Conservation (phyloP, 2,113 vertebrate genomes). For the Psittacula cyanocephala region DNA sequence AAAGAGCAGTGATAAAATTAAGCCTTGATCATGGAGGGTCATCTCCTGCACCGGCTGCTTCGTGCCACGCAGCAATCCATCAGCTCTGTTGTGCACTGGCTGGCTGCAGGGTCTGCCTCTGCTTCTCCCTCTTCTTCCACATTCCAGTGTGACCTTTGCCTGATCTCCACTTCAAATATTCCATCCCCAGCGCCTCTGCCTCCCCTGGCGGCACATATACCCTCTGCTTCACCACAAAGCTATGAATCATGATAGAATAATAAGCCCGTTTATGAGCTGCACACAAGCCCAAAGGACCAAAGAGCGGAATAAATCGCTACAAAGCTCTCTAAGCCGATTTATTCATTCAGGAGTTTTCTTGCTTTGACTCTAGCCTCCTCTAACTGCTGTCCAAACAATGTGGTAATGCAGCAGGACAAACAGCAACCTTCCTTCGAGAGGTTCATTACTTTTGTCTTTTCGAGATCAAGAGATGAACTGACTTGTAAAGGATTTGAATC, state of each 20-base stretch:
- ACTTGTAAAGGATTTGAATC: neutral
- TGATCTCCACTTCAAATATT: conserved; percentile 35
- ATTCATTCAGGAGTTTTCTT: conserved; percentile 25
- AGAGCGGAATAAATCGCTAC: conserved; percentile 52
- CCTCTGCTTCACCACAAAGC: conserved; percentile 39
- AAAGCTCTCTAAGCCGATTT: conserved; percentile 63
- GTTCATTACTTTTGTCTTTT: conserved; percentile 7
- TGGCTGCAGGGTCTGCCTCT: neutral
- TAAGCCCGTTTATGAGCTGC: conserved; percentile 57
- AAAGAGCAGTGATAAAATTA: neutral
- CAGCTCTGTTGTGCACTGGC: neutral
- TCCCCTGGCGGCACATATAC: conserved; percentile 13
- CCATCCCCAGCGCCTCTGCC: neutral
- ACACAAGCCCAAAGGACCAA: conserved; percentile 44
- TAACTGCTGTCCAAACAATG: neutral
- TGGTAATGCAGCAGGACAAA: conserved; percentile 11
- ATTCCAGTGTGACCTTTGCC: conserved; percentile 11
- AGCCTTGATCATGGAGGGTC: neutral
- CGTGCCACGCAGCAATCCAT: fast-evolving
- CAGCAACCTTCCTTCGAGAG: neutral
- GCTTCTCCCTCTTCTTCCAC: neutral
- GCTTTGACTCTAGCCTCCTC: conserved; percentile 21
- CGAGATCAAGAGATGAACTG: neutral
- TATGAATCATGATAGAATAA: conserved; percentile 63
- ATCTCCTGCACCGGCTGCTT: fast-evolving